phyloP scores from a whole-genome alignment of 2,797 vertebrate genomes.

The Fringilla coelebs region DNA sequence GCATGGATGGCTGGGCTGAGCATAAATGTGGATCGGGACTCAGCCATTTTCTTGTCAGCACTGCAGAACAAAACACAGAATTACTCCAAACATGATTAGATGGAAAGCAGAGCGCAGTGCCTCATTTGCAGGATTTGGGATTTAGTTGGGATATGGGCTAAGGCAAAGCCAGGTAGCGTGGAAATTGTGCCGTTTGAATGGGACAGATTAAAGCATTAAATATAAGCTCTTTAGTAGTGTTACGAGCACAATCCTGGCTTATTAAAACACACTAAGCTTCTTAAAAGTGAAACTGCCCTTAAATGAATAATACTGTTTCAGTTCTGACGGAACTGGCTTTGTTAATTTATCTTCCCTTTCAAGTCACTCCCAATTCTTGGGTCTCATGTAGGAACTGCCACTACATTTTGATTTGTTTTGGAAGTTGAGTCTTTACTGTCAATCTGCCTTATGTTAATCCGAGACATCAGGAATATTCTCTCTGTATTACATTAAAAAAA shows the following conservation, averaged over 20 bases:
- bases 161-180: neutral
- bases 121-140: conserved; percentile 24
- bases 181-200: conserved; percentile 35
- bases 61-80: neutral
- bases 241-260: conserved; percentile 13
- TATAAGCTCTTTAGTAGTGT: conserved; percentile 45
- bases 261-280: conserved; percentile 45
- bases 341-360: neutral
- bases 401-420: neutral
- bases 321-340: conserved; percentile 25
- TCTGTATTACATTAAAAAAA: neutral
- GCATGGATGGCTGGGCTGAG: neutral
- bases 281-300: conserved; percentile 40
- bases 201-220: conserved; percentile 54
- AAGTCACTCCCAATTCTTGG: neutral
- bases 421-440: neutral
- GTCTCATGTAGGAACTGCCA: neutral
- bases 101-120: neutral
- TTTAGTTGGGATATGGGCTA: neutral
- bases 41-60: neutral
- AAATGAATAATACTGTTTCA: conserved; percentile 26
- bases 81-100: neutral
- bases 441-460: neutral
- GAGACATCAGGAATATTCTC: neutral
- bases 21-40: neutral